These are phyloP conservation scores for Phylloscopus collybita DNA, from an alignment of 2,797 vertebrate genomes.

Conservation along the genomic window DNA sequence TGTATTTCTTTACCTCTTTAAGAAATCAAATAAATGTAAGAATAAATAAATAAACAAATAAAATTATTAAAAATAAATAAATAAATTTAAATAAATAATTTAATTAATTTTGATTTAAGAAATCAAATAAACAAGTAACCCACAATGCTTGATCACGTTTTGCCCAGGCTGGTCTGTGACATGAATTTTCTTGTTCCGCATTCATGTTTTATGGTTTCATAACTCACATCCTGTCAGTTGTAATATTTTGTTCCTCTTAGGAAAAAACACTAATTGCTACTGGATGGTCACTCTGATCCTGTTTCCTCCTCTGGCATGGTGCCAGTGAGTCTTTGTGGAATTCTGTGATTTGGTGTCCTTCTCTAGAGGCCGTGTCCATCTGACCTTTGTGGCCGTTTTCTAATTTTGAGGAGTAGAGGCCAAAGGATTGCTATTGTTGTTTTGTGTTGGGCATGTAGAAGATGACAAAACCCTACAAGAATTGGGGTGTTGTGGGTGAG, in stretches of 20 bases:
- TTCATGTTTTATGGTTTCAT: neutral
- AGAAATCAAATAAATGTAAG: neutral
- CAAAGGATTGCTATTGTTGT: no score
- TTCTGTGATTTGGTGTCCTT: neutral
- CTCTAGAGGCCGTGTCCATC: neutral
- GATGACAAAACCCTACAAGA: neutral
- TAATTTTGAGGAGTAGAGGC: neutral
- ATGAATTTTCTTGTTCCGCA: neutral
- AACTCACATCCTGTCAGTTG: neutral
- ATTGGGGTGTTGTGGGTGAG: neutral
- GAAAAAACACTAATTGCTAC: no score
- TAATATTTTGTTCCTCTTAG: neutral
- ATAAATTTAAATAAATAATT: no score
- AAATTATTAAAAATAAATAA: no score
- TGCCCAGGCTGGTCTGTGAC: neutral
- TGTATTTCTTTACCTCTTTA: neutral
- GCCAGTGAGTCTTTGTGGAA: neutral
- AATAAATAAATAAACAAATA: neutral
- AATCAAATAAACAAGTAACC: neutral
- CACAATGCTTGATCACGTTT: neutral
- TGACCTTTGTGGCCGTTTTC: rapidly evolving
- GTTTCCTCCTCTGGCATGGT: no score
- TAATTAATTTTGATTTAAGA: neutral
- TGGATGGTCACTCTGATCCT: no score
- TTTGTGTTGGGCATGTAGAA: neutral